Base-by-base conservation (phyloP, 2,113 vertebrate species). In the Phainopepla nitens region DNA sequence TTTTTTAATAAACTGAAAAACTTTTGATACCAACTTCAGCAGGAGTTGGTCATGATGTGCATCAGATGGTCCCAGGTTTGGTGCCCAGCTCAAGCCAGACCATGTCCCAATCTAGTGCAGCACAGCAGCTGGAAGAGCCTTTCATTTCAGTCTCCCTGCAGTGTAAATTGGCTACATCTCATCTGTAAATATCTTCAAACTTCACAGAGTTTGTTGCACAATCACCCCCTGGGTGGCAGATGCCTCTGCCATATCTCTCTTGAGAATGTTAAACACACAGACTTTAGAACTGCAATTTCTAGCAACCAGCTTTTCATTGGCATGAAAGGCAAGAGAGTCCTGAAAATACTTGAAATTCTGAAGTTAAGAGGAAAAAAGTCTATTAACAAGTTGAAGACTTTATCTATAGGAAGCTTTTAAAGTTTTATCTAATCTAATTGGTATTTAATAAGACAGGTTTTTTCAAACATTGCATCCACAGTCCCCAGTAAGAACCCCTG, bases 381-480 rank as follows among this genome's bases (percentile, higher is more conserved):
- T 78, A 97, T 97, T 97, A 93, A 69, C 10, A n/a, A 91, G 81
- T 53, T 64, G 68, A 90, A 93, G 42, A 73, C 84, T 87, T 87
- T 68, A 96, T 90, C 94, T 95, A 79, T 36, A 85, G 77, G 87
- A 97, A 51, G 80, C 79, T 90, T 93, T 93, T 66, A 92, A 92
- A 77, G 92, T 87, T 87, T 95, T 44, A 69, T 80, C 86, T 91
- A 61, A 94, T 45, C 36, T 91, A 79, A 96, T 96, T 90, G 91
- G 81, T 92, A 81, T 89, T 97, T 96, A 90, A 70, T 58, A 82
- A 45, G 82, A 83, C 56, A 7, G 42, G 22, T 44, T 94, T 97
- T 70, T 81, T 69, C 95, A 93, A 88, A 82, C 44, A 70, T 51
- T 7, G 9, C 41, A 73, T 91, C 82, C 39, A 24, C 36, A 87